These are phyloP conservation scores for Puma concolor DNA, from an alignment of 2,113 vertebrate genomes.

Conservation along the genomic window DNA sequence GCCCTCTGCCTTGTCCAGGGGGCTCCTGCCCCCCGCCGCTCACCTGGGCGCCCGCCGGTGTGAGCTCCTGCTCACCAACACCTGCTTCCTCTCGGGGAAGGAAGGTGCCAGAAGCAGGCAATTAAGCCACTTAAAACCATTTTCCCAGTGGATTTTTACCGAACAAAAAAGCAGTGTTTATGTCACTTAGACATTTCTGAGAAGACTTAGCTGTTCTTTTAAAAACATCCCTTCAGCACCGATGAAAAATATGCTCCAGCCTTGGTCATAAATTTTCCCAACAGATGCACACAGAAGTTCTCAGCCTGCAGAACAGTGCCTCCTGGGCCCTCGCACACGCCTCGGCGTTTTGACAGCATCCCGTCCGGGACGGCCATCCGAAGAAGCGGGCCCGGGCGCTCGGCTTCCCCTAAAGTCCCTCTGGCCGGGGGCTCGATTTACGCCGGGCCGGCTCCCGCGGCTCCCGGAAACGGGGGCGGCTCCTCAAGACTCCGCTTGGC, in stretches of 20 bases:
- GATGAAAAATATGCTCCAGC: conserved; percentile 65
- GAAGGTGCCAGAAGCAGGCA: not conserved
- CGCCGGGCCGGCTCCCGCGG: not conserved
- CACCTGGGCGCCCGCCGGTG: not conserved
- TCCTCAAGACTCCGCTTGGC: conserved; percentile 43
- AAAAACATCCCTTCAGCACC: conserved; percentile 63
- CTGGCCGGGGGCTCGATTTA: conserved; percentile 25
- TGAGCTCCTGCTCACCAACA: not conserved
- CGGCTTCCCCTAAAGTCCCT: conserved; percentile 52
- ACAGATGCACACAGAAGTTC: conserved; percentile 57
- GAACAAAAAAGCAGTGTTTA: conserved; percentile 66
- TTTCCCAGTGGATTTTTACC: conserved; percentile 45
- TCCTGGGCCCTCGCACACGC: conserved; percentile 52
- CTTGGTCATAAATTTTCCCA: conserved; percentile 69
- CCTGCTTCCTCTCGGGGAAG: conserved; percentile 41
- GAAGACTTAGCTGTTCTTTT: conserved; percentile 76
- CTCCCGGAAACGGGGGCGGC: conserved; percentile 27
- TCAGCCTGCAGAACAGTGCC: conserved; percentile 53
- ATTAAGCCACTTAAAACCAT: conserved; percentile 42
- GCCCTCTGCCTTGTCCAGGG: not conserved
- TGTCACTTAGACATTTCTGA: conserved; percentile 70
- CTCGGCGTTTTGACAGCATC: conserved; percentile 38
- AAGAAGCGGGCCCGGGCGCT: conserved; percentile 15
- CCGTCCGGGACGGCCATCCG: conserved; percentile 68
- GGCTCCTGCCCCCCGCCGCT: not conserved